Evolutionary conservation across 2,888 invertebrate genomes (phyloP), one percentile per base, ranked within the genome.

Genomic region (Chrysolina americana): DNA sequence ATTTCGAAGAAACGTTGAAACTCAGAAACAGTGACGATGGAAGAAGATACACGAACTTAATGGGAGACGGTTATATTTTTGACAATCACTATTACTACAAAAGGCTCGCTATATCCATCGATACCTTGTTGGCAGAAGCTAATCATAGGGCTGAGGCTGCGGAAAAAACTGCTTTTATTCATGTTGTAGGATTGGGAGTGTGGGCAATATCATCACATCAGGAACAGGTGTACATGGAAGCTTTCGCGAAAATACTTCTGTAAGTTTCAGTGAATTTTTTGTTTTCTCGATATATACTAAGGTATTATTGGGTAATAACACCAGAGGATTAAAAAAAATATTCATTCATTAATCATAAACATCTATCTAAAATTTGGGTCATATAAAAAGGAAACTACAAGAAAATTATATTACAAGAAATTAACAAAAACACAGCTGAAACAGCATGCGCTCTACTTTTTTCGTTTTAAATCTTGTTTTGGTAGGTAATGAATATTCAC

Each of bases 141-240:
- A 90, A 93, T 75, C 86, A 88, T 0, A 87, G 93, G 44, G 93
- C 91, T 0, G 85, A 85, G 10, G 87, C 87, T 0, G 88, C 85
- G 2, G 89, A 87, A 36, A 91, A 89, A 47, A 87, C 88, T 8
- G 93, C 92, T 0, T 94, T 89, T 79, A 80, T 94, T 2, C 93
- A 94, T 85, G 89, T 94, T 9, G 91, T 94, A 59, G 93, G 93
- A 65, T 85, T 92, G n/a, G 94, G 94, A 0, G 92, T 93, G 0
- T 94, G 94, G 94, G 90, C 86, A 83, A 88, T 91, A 53, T 90
- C 92, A 0, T 82, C 86, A 0, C 92, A 93, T 77, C 94, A 94
- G 82, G 89, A 90, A 19, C 89, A 91, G 79, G 90, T 93, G 48
- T 94, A 92, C 80, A 85, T 93, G 8, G 89, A 93, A 53, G 90